Base-by-base conservation (phyloP, 1,140 invertebrate species). In the Halictus rubicundus region DNA sequence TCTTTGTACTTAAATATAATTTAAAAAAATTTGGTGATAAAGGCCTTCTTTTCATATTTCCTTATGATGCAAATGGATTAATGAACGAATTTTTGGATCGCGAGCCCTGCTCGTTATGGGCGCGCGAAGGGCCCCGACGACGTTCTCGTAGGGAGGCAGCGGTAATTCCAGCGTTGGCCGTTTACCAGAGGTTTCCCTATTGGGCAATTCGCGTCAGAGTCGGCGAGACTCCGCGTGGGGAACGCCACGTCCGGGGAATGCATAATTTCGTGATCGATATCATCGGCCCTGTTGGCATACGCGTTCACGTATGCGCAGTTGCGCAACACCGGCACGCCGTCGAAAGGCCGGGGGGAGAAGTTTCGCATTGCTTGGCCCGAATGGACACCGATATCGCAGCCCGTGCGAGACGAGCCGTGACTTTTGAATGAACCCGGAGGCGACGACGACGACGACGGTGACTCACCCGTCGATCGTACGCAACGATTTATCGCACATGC, bases 211-310 rank as follows among this genome's bases (percentile, higher is more conserved):
- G n/a, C 23, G 3, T 46, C 32, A 32, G 32, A 9, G 49, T 8
- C 32, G 37, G 27, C 71, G 60, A 70, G 66, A 23, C 46, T 61
- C 42, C 39, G 78, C 78, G 72, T 61, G 68, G 71, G 59, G 61
- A 74, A 71, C 37, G 57, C 64, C 16, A 32, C 21, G 72, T 68
- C 52, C 49, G 64, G 46, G 19, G 65, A 69, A 76, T 76, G 65
- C 66, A 74, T 54, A 76, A 78, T 83, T 59, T 70, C 39, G 42
- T 61, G 82, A 84, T 84, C 82, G 76, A 68, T 84, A 83, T 84
- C 69, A 83, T 84, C 69, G 46, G 54, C 46, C 23, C 66, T 23
- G 71, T 82, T 75, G 70, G 79, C 78, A 81, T 63, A 75, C 70
- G 49, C 54, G 78, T 68, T n/a, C 64, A 42, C 32, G 65, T 65